Evolutionary conservation across 2,888 invertebrate genomes (phyloP), one percentile per base, ranked within the genome.

Genomic region (Hirtodrosophila confusa): DNA sequence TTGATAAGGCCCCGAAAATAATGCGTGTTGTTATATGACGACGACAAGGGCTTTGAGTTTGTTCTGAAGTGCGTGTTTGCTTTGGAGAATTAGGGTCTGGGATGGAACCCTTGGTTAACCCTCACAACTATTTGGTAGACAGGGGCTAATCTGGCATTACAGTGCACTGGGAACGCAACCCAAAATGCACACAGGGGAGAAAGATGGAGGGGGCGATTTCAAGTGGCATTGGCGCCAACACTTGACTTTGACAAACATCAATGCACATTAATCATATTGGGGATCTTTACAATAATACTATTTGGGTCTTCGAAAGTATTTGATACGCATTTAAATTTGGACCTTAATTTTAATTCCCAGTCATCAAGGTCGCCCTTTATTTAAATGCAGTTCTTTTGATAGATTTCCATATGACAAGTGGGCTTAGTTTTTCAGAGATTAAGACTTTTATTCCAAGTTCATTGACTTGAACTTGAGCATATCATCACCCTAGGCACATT

Each of bases 161-260:
- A 78, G 12, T 71, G 71, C 75, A 47, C 33, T 50, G 48, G 45
- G 36, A 31, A 31, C 9, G 8, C 1, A 4, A 31, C 31, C 31
- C 31, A 9, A 41, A 79, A 53, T 75, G 84, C 84, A 66, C 11
- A 36, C 50, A 27, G 8, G 17, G 69, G 31, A 45, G 40, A 12
- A 35, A 45, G 40, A n/a, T 8, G 35, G 10, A 35, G 49, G 49
- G 11, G 7, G 27, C 4, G 51, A 44, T 60, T 69, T 83, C 40
- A 69, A 86, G 78, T 88, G 77, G 68, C 75, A 60, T 77, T 89
- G 89, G 89, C 89, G 89, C 89, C 89, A 89, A 85, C 89, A 89
- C 89, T 89, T 89, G 87, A 89, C 83, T 75, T 78, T 70, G 74
- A 78, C 75, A 86, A 86, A 88, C 75, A 84, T 55, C 45, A 54